Conservation (phyloP, 2,797 vertebrate species). For the Poliocrania exsul region DNA sequence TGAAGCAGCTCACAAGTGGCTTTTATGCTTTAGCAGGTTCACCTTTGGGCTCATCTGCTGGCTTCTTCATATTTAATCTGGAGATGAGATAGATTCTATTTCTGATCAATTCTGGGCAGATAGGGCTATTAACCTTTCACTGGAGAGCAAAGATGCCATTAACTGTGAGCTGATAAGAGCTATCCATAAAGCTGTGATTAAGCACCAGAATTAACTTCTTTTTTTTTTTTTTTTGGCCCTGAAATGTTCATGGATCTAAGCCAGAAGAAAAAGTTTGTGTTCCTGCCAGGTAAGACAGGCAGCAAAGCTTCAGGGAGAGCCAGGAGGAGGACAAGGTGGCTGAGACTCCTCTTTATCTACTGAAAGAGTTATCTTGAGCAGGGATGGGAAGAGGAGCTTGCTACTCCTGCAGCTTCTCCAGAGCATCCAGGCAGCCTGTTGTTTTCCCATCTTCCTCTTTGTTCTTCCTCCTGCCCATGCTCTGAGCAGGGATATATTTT, state of each 20-base stretch:
- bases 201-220: not conserved
- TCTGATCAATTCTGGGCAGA: not conserved
- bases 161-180: slow-evolving; percentile 34
- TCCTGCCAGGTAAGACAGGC: not conserved
- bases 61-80: not conserved
- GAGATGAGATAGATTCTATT: slow-evolving; percentile 24
- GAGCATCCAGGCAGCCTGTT: not conserved
- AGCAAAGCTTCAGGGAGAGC: not conserved
- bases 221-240: not conserved
- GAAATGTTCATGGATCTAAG: not conserved
- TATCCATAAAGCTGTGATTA: slow-evolving; percentile 22
- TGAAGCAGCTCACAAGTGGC: not conserved
- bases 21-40: slow-evolving; percentile 23
- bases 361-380: not conserved
- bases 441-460: not conserved
- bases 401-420: not conserved
- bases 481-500: not conserved
- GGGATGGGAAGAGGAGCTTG: not conserved
- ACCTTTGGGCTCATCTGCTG: slow-evolving; percentile 54
- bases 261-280: not conserved
- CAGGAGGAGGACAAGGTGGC: not conserved
- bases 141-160: slow-evolving; percentile 42
- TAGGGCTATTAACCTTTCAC: slow-evolving; percentile 43
- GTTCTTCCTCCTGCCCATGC: not conserved
- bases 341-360: not conserved